These are phyloP conservation scores for Aphis craccivora DNA, from an alignment of 1,140 invertebrate species.

Conservation along the genomic window DNA sequence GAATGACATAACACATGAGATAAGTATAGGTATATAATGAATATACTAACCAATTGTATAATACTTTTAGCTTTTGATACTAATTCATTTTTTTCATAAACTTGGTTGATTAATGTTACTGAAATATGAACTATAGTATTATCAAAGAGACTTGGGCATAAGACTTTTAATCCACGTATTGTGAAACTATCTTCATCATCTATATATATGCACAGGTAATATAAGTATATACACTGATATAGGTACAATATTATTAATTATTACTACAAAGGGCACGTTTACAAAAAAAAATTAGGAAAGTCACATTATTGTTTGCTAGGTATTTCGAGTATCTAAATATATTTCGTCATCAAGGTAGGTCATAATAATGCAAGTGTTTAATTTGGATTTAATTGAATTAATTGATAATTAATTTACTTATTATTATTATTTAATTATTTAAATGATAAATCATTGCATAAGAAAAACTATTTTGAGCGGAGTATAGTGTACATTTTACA, in stretches of 20 bases:
- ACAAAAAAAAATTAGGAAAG: not conserved
- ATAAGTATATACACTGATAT: not conserved
- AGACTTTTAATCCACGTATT: not conserved
- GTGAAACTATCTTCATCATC: not conserved
- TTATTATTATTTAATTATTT: too few relatives aligned
- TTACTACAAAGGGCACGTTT: not conserved
- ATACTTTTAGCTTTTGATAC: constrained; percentile 10
- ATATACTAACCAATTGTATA: constrained; percentile 43
- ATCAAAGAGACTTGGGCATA: constrained; percentile 44
- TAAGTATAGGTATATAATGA: not conserved
- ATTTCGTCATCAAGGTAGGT: too few relatives aligned
- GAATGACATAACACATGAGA: not conserved
- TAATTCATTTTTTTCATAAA: not conserved
- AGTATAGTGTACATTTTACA: too few relatives aligned
- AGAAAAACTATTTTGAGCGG: too few relatives aligned
- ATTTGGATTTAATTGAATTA: too few relatives aligned
- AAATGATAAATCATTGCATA: too few relatives aligned
- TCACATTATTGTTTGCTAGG: too few relatives aligned
- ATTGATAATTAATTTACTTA: too few relatives aligned
- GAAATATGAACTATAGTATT: constrained; percentile 41
- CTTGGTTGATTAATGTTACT: constrained; percentile 30
- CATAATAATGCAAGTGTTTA: too few relatives aligned
- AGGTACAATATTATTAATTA: not conserved
- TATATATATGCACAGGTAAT: not conserved
- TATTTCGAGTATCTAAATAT: too few relatives aligned